phyloP scores from a whole-genome alignment of 2,888 invertebrate genomes.

The Leptura quadrifasciata region DNA sequence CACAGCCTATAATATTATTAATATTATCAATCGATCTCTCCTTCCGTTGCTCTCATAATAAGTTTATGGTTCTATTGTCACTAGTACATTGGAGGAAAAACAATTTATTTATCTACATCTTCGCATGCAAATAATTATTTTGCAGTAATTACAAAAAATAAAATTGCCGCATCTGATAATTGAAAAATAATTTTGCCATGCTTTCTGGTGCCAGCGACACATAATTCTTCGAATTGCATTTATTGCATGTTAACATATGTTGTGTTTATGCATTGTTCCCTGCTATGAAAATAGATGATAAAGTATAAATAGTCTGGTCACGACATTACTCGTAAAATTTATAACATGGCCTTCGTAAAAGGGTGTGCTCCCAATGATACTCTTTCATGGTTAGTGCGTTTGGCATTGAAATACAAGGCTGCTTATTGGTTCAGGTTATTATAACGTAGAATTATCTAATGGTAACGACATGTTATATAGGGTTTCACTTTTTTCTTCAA shows the following conservation, averaged over 20 bases:
- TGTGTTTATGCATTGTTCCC: conserved; percentile 31
- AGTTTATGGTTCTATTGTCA: not conserved
- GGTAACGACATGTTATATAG: conserved; percentile 38
- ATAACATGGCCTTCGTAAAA: conserved; percentile 48
- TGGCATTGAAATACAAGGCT: conserved; percentile 49
- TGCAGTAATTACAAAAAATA: conserved; percentile 44
- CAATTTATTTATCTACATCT: conserved; percentile 42
- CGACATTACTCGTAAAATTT: conserved; percentile 39
- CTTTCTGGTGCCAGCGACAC: conserved; percentile 50
- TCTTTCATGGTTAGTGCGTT: conserved; percentile 53
- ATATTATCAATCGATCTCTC: not conserved
- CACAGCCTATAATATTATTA: no score
- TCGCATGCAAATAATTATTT: conserved; percentile 55
- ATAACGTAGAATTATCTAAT: conserved; percentile 39
- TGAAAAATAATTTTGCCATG: conserved; percentile 52
- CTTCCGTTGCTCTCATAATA: not conserved
- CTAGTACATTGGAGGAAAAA: not conserved
- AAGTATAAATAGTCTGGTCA: conserved; percentile 34
- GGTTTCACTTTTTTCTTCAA: conserved; percentile 27
- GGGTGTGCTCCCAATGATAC: conserved; percentile 52
- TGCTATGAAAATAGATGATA: conserved; percentile 19
- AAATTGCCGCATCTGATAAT: conserved; percentile 52
- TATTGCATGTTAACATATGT: conserved; percentile 39
- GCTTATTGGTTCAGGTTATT: conserved; percentile 36
- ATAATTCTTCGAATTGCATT: conserved; percentile 55